phyloP scores from a whole-genome alignment of 2,113 vertebrate genomes.

The Xenotilapia longispinis region DNA sequence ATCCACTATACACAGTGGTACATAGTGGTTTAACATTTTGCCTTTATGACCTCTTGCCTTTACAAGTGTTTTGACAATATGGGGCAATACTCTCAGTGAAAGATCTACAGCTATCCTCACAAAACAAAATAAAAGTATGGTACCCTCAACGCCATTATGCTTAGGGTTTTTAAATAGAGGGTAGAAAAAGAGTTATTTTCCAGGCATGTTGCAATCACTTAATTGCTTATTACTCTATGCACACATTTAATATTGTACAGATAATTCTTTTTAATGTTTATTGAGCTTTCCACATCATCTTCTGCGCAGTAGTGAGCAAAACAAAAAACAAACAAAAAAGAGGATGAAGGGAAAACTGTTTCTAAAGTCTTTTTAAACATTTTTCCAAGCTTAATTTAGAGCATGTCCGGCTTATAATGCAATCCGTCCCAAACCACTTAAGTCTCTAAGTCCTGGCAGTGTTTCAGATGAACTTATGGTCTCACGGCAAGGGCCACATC shows the following conservation, averaged over 20 bases:
- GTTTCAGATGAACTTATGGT: conserved; percentile 2
- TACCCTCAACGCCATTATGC: fast-evolving
- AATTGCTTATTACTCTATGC: neutral
- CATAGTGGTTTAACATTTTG: neutral
- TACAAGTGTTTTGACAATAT: neutral
- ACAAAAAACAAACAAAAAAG: neutral
- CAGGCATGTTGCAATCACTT: neutral
- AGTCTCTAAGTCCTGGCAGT: neutral
- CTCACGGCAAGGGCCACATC: neutral
- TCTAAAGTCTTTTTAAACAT: neutral
- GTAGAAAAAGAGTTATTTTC: neutral
- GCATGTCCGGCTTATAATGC: neutral
- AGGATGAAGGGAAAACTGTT: neutral
- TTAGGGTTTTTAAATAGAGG: neutral
- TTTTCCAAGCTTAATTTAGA: neutral
- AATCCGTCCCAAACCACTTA: neutral
- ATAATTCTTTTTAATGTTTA: fast-evolving
- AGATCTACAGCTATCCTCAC: neutral
- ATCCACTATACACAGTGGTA: neutral
- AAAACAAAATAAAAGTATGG: neutral
- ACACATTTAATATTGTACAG: neutral
- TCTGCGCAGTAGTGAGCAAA: neutral
- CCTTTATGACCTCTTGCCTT: neutral
- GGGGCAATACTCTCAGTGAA: neutral
- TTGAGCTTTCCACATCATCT: neutral